Conservation (phyloP, 2,888 invertebrate genomes). For the Pyrrhosoma nymphula region DNA sequence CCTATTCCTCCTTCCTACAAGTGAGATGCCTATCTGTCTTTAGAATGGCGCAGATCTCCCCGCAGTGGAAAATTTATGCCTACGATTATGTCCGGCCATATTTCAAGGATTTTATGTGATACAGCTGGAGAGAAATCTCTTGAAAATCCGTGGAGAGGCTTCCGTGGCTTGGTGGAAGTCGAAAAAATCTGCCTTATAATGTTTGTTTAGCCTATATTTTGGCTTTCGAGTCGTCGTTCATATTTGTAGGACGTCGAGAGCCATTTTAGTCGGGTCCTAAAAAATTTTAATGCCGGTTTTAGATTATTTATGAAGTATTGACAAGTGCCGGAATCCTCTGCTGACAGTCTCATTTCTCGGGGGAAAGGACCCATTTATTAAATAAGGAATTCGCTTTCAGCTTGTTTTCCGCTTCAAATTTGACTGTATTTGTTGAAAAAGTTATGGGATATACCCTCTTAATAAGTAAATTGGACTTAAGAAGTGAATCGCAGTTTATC, state of each 20-base stretch:
- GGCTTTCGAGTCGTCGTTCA: not conserved
- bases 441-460: too few species aligned
- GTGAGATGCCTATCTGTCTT: not conserved
- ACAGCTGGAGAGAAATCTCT: not conserved
- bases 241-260: not conserved
- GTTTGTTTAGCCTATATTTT: not conserved
- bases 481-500: too few species aligned
- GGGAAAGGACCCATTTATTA: not conserved
- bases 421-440: too few species aligned
- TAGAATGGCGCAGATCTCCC: not conserved
- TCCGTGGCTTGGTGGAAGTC: not conserved
- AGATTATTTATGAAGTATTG: not conserved
- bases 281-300: not conserved
- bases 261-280: not conserved
- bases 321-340: not conserved
- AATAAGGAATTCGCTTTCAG: not conserved
- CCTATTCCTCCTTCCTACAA: not conserved
- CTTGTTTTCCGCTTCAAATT: not conserved
- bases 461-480: too few species aligned
- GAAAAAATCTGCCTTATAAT: not conserved
- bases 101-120: not conserved
- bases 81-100: not conserved
- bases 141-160: not conserved
- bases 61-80: not conserved
- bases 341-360: not conserved